These are phyloP conservation scores for Acrossocheilus fasciatus DNA, from an alignment of 2,797 vertebrate species.

Conservation along the genomic window DNA sequence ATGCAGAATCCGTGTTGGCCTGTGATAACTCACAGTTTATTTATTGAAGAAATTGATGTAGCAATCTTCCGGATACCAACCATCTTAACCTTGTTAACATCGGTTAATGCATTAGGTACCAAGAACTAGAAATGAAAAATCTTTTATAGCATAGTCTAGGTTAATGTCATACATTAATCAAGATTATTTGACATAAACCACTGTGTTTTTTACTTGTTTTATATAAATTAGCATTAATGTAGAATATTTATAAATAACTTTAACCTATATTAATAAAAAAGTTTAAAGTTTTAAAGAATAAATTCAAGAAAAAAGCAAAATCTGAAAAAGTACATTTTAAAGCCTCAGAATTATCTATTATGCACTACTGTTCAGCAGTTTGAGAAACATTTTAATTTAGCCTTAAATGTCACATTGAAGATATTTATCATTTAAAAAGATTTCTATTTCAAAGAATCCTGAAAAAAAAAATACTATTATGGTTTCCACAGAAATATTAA, in stretches of 20 bases:
- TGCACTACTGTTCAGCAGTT: neutral
- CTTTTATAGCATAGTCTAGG: neutral
- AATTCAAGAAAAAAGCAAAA: neutral
- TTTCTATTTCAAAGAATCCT: too few relatives aligned
- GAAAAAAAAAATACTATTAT: too few relatives aligned
- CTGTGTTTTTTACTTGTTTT: neutral
- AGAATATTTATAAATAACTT: neutral
- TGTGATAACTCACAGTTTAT: neutral
- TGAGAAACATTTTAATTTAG: too few relatives aligned
- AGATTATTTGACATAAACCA: neutral
- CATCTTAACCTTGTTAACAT: neutral
- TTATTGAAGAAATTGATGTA: neutral
- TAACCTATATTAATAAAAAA: neutral
- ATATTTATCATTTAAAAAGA: neutral
- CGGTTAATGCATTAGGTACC: neutral
- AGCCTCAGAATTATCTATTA: neutral
- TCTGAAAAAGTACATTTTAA: neutral
- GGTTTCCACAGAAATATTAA: neutral
- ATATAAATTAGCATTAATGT: neutral
- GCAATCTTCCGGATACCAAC: neutral
- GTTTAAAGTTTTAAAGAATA: neutral
- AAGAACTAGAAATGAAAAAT: neutral
- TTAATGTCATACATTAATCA: neutral
- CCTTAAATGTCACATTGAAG: neutral
- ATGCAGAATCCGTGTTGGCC: neutral